Evolutionary conservation across 2,113 vertebrate species (phyloP).

Genomic region (Pangasianodon gigas): DNA sequence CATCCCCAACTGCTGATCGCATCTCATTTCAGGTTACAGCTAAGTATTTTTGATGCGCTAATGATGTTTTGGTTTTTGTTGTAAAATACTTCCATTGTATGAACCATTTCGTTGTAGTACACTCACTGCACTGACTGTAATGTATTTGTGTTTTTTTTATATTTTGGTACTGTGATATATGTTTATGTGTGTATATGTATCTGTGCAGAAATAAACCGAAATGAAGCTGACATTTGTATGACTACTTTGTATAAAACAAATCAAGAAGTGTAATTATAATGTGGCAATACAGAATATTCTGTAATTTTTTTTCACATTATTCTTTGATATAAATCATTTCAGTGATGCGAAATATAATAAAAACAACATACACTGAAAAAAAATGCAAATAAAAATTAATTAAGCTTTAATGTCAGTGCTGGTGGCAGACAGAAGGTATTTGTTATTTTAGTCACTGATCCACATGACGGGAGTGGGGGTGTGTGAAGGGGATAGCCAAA

Average conservation of each 20-base stretch:
- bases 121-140: slow-evolving; percentile 31
- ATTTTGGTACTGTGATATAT: slow-evolving; percentile 43
- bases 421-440: background rate
- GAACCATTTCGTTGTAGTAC: slow-evolving; percentile 17
- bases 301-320: background rate
- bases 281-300: background rate
- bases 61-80: slow-evolving; percentile 7
- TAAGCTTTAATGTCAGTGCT: slow-evolving; percentile 28
- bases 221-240: slow-evolving; percentile 22
- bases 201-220: slow-evolving; percentile 37
- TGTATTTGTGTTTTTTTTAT: slow-evolving; percentile 39
- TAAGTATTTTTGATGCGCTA: background rate
- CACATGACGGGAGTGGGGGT: slow-evolving; percentile 7
- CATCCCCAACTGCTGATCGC: slow-evolving; percentile 15
- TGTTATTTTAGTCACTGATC: slow-evolving; percentile 49
- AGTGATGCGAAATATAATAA: background rate
- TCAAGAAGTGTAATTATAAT: background rate
- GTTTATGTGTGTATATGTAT: slow-evolving; percentile 14
- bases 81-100: slow-evolving; percentile 19
- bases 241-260: slow-evolving; percentile 9
- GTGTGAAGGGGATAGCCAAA: slow-evolving; percentile 30
- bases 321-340: background rate
- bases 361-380: background rate
- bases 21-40: background rate
- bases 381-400: slow-evolving; percentile 15